Base-by-base conservation (phyloP, 2,888 invertebrate genomes). In the Sclerodermus sp. region DNA sequence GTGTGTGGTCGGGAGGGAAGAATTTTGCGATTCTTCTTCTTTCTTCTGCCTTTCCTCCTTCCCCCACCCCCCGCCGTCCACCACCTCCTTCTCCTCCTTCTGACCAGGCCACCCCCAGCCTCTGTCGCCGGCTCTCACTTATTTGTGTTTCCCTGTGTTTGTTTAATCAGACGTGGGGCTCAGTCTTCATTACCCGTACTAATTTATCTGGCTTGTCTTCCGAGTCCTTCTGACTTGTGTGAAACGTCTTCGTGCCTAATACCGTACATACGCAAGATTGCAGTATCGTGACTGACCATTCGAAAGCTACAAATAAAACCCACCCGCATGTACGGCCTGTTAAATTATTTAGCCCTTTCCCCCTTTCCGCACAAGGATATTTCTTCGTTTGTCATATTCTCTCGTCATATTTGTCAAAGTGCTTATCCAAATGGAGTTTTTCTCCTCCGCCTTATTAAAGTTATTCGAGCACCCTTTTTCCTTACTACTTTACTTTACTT, bases 121-220 rank as follows among this genome's bases (percentile, higher is more conserved):
- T 29, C 31, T 42, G 48, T 47, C 32, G 18, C 37, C 48, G 13
- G 15, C 53, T 49, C 58, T 53, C 61, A 55, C 60, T 65, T 62
- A 64, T 70, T 66, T 57, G 63, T 67, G 66, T 64, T 68, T 66
- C 67, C 57, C 60, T 73, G 73, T 73, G 71, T 73, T 73, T 73
- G 73, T 73, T 73, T 73, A 73, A 73, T 73, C 73, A 73, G 73
- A 71, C 71, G 61, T 66, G 63, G 66, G 70, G 61, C 74, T 73
- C 71, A 69, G 73, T 74, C 73, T 74, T 73, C 74, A 73, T 73
- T 73, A 74, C 70, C 57, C 60, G 60, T 64, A 61, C 71, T 74
- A 74, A 73, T 73, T 73, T 72, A 72, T 73, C 72, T 71, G 62
- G 63, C 69, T 68, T 68, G 70, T 72, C 72, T 67, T 58, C 67